These are phyloP conservation scores for Gobio occitaniae DNA, from an alignment of 2,797 vertebrate genomes.

Conservation along the genomic window DNA sequence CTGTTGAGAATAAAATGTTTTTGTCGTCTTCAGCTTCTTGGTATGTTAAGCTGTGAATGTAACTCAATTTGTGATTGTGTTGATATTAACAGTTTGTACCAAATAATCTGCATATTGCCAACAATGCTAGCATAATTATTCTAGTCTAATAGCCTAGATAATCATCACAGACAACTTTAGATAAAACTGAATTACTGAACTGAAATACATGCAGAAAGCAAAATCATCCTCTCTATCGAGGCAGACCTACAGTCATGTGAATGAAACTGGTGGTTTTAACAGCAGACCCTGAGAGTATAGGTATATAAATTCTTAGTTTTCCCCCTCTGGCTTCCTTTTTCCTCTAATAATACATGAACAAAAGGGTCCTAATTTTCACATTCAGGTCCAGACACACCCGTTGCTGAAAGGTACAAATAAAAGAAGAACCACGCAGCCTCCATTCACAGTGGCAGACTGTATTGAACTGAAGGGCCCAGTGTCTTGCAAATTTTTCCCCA, in stretches of 20 bases:
- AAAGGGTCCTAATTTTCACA: background rate
- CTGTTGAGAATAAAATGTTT: constrained; percentile 73
- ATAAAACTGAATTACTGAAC: background rate
- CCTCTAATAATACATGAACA: background rate
- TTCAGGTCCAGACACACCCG: background rate
- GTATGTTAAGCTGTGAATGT: constrained; percentile 30
- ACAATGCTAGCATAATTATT: background rate
- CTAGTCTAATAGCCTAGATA: background rate
- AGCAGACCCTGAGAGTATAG: background rate
- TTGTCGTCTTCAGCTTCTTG: constrained; percentile 58
- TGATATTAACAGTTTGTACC: background rate
- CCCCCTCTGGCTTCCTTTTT: background rate
- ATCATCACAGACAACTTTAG: background rate
- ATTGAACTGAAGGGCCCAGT: background rate
- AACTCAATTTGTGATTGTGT: constrained; percentile 21
- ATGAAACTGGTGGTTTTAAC: background rate
- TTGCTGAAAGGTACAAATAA: background rate
- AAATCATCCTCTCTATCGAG: background rate
- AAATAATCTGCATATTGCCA: background rate
- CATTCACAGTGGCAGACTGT: background rate
- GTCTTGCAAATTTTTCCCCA: background rate
- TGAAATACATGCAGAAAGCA: background rate
- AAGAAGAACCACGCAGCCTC: background rate
- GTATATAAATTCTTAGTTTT: background rate
- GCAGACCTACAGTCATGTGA: background rate